Evolutionary conservation across 2,888 invertebrate species (phyloP).

Genomic region (Drosophila niveifrons): DNA sequence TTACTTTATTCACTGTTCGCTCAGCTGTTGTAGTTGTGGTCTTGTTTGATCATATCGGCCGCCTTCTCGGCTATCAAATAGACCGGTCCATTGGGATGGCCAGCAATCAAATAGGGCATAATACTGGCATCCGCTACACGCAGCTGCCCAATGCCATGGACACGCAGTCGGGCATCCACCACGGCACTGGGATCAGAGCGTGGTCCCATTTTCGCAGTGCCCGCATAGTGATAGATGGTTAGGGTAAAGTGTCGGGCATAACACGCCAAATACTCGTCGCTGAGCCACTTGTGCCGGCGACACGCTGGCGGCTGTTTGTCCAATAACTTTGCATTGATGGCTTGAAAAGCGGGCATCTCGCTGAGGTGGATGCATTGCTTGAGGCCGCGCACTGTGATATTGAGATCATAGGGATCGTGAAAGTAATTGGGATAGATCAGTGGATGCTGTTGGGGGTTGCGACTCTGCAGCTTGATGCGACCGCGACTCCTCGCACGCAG

Average conservation of each 20-base stretch:
- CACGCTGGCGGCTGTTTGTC: constrained; percentile 87
- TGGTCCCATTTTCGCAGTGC: constrained; percentile 89
- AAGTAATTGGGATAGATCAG: constrained; percentile 90
- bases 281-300: constrained; percentile 84
- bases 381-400: constrained; percentile 88
- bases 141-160: constrained; percentile 86
- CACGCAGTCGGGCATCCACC: constrained; percentile 87
- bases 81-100: constrained; percentile 87
- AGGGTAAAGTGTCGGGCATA: constrained; percentile 87
- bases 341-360: constrained; percentile 86
- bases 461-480: constrained; percentile 87
- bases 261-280: constrained; percentile 89
- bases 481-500: constrained; percentile 90
- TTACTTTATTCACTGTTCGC: constrained; percentile 11
- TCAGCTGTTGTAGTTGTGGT: constrained; percentile 79
- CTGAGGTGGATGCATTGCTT: constrained; percentile 86
- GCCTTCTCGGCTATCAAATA: constrained; percentile 87
- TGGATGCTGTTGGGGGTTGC: constrained; percentile 88
- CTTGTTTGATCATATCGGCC: constrained; percentile 87
- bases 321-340: constrained; percentile 86
- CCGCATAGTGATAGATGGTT: constrained; percentile 88
- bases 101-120: constrained; percentile 86
- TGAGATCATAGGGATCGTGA: constrained; percentile 88
- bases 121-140: constrained; percentile 87
- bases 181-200: constrained; percentile 87